Conservation (phyloP, 2,113 vertebrate species). For the Apus apus region DNA sequence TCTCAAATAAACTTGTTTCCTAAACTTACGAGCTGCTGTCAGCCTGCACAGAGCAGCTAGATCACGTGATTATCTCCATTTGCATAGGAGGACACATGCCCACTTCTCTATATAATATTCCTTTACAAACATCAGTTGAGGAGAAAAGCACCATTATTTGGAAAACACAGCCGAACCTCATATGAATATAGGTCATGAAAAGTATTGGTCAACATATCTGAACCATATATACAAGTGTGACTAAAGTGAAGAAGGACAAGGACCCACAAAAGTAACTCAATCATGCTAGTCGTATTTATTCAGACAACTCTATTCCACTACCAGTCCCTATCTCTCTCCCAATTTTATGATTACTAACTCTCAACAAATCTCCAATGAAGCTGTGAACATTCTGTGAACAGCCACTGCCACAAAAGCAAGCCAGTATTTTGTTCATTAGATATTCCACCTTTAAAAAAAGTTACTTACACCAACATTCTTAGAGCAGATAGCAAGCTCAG, state of each 20-base stretch:
- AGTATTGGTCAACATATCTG: not conserved
- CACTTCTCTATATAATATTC: not conserved
- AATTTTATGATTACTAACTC: not conserved
- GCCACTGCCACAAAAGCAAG: not conserved
- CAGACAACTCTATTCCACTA: not conserved
- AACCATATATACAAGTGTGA: fast-evolving
- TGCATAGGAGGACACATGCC: not conserved
- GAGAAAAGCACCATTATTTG: not conserved
- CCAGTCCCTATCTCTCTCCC: not conserved
- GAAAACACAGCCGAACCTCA: not conserved
- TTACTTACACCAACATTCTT: not conserved
- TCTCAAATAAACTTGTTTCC: constrained; percentile 67
- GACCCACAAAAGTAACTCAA: not conserved
- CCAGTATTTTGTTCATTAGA: not conserved
- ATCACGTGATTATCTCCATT: not conserved
- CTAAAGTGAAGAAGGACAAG: not conserved
- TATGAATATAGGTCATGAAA: not conserved
- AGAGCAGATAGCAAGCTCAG: not conserved
- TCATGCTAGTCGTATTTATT: not conserved
- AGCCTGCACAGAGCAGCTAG: not conserved
- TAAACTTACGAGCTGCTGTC: not conserved
- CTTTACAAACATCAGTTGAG: not conserved
- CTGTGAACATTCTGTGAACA: not conserved
- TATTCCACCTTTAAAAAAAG: not conserved
- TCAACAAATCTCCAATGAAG: not conserved